A percentile compares a stretch with the other conserved stretches of the same genome.
These are phyloP conservation scores for Bombus superbus DNA, from an alignment of 1,140 invertebrate species.

Conservation along the genomic window DNA sequence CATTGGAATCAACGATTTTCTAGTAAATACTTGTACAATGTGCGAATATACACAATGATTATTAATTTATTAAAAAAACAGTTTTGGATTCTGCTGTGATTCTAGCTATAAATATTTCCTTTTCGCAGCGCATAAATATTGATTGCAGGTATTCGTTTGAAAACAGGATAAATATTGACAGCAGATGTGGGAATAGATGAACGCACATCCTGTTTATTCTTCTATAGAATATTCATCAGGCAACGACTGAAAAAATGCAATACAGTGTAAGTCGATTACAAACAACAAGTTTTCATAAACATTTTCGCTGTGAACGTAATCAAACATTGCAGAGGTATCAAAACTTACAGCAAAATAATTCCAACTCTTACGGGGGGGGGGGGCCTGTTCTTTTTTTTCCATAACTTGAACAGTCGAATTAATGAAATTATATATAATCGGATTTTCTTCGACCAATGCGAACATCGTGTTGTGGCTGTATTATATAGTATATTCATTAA, in stretches of 20 bases:
- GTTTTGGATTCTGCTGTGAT: not conserved
- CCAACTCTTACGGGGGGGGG: not conserved
- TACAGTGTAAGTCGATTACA: not conserved
- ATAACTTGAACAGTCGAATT: not conserved
- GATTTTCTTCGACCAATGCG: not conserved
- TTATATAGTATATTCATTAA: not conserved
- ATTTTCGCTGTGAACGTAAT: not conserved
- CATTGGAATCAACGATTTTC: not conserved
- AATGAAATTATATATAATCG: not conserved
- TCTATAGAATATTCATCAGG: constrained; percentile 13
- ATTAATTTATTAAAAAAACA: not conserved
- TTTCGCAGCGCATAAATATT: not conserved
- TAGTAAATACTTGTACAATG: not conserved
- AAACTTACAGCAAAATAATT: not conserved
- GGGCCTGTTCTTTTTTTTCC: not conserved
- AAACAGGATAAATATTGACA: constrained; percentile 1
- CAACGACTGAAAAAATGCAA: not conserved
- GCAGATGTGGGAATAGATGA: not conserved
- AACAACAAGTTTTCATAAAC: constrained; percentile 1
- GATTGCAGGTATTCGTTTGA: not conserved
- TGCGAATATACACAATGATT: not conserved
- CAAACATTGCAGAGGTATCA: not conserved
- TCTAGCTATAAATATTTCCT: not conserved
- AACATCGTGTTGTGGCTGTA: not conserved
- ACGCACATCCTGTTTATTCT: not conserved